Conservation (phyloP, 2,888 invertebrate genomes). For the Andrena marginata region DNA sequence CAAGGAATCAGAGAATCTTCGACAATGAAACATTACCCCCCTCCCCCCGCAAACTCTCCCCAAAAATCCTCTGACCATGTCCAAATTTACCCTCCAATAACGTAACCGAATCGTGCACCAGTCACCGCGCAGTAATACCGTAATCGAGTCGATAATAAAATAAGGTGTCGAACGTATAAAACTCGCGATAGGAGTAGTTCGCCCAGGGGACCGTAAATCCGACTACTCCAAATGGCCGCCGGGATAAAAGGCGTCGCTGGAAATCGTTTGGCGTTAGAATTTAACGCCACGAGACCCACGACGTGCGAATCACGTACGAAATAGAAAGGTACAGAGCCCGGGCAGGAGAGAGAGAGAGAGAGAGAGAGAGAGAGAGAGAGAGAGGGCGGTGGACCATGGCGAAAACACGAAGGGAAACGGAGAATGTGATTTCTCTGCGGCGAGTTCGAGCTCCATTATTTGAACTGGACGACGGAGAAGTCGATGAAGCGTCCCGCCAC, state of each 20-base stretch:
- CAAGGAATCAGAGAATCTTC: too few species aligned
- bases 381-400: background rate
- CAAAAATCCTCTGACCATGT: background rate
- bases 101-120: background rate
- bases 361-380: background rate
- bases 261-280: conserved; percentile 35
- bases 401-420: background rate
- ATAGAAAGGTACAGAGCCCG: conserved; percentile 8
- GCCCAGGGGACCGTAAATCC: conserved; percentile 15
- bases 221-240: conserved; percentile 11
- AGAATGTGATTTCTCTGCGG: conserved; percentile 45
- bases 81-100: background rate
- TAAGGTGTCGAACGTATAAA: conserved; percentile 13
- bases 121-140: background rate
- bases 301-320: conserved; percentile 4
- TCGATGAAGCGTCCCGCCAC: conserved; percentile 27
- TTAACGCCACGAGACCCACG: conserved; percentile 19
- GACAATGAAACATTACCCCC: background rate
- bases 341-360: background rate
- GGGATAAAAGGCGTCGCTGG: conserved; percentile 40
- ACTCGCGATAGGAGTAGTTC: conserved; percentile 11
- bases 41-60: background rate
- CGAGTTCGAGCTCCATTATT: conserved; percentile 57
- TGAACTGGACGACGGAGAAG: conserved; percentile 33
- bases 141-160: background rate